Conservation (phyloP, 2,113 vertebrate species). For the Gadus chalcogrammus region DNA sequence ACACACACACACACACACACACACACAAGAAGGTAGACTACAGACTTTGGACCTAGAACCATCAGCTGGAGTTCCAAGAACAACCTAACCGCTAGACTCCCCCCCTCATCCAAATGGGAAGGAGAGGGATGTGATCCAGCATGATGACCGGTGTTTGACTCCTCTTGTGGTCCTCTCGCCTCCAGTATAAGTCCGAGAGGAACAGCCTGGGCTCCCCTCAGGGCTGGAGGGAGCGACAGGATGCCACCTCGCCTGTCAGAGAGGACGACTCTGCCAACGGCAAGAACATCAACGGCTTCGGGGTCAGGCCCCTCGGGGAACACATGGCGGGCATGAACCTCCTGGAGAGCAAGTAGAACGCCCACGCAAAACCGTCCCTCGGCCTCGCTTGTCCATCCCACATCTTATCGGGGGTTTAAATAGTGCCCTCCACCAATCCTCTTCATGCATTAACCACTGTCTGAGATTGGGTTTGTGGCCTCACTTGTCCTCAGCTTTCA, state of each 20-base stretch:
- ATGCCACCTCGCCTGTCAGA: constrained; percentile 64
- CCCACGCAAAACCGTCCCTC: constrained; percentile 10
- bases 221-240: constrained; percentile 80
- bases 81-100: no score
- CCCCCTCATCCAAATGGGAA: no score
- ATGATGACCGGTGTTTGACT: no score
- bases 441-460: constrained; percentile 19
- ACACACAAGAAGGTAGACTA: no score
- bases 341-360: constrained; percentile 81
- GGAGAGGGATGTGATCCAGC: no score
- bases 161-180: no score
- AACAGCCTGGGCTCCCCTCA: constrained; percentile 77
- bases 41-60: no score
- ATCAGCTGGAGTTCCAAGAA: no score
- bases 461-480: constrained; percentile 6
- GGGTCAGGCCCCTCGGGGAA: constrained; percentile 80
- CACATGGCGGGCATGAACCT: constrained; percentile 80
- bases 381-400: constrained; percentile 29
- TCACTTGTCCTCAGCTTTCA: constrained; percentile 22
- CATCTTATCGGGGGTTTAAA: constrained; percentile 4
- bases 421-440: constrained; percentile 17
- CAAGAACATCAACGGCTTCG: constrained; percentile 76
- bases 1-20: no score
- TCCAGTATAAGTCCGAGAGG: constrained; percentile 77
- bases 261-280: constrained; percentile 67